These are phyloP conservation scores for Heliocidaris erythrogramma DNA, from an alignment of 35 echinoderm and acorn worm species.

Conservation along the genomic window DNA sequence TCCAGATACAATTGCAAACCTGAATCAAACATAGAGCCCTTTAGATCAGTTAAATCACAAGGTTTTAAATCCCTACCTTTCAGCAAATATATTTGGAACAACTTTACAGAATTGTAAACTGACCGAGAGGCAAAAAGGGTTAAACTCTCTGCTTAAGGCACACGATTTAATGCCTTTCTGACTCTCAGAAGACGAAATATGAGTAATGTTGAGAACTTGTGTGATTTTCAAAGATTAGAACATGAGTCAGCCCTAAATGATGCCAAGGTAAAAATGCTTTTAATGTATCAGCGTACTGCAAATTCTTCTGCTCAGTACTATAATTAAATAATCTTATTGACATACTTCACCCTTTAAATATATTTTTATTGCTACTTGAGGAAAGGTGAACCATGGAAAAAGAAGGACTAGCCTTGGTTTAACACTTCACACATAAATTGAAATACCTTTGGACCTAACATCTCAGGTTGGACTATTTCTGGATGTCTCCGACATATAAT, in stretches of 20 bases:
- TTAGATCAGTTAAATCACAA: no score
- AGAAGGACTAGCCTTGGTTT: not conserved
- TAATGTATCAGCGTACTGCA: not conserved
- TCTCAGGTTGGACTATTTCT: not conserved
- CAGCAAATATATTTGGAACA: no score
- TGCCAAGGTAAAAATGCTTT: not conserved
- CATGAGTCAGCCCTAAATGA: not conserved
- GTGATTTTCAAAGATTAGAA: not conserved
- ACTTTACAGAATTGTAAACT: no score
- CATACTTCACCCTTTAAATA: not conserved
- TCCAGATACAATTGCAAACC: no score
- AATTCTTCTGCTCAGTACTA: not conserved
- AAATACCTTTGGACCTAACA: not conserved
- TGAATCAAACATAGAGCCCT: no score
- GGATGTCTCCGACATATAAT: slow-evolving; percentile 9
- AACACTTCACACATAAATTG: not conserved
- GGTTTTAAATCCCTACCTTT: no score
- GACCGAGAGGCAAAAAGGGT: no score
- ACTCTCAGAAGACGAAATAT: no score
- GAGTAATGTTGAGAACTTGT: no score
- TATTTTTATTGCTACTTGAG: not conserved
- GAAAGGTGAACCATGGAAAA: not conserved
- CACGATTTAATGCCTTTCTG: no score
- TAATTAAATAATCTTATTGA: not conserved
- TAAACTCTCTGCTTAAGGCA: no score